Conservation (phyloP, 2,797 vertebrate genomes). For the Oryzias sinensis region DNA sequence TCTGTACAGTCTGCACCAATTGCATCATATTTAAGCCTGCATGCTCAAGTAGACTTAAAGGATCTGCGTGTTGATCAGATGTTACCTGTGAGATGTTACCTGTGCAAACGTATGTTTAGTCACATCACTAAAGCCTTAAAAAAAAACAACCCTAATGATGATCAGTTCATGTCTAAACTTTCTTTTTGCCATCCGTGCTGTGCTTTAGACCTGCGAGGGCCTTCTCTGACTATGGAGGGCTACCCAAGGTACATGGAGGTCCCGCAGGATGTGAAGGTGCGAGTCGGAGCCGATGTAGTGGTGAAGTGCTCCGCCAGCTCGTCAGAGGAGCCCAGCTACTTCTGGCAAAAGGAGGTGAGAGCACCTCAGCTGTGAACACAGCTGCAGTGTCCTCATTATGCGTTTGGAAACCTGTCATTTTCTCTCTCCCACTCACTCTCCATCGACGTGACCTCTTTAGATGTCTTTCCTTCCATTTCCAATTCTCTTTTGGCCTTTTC, state of each 20-base stretch:
- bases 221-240: slow-evolving; percentile 52
- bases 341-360: slow-evolving; percentile 79
- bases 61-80: slow-evolving; percentile 42
- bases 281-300: slow-evolving; percentile 64
- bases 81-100: slow-evolving; percentile 14
- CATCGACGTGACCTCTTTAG: slow-evolving; percentile 30
- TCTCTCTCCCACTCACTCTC: slow-evolving; percentile 14
- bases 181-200: slow-evolving; percentile 1
- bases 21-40: slow-evolving; percentile 43
- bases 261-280: slow-evolving; percentile 63
- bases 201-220: slow-evolving; percentile 67
- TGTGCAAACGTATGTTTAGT: slow-evolving; percentile 25
- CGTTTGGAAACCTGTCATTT: slow-evolving; percentile 31
- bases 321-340: slow-evolving; percentile 69
- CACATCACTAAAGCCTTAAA: slow-evolving; percentile 8
- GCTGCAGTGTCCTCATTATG: slow-evolving; percentile 21
- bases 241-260: slow-evolving; percentile 56
- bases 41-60: slow-evolving; percentile 36
- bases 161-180: slow-evolving; percentile 35
- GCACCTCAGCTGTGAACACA: not conserved
- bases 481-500: slow-evolving; percentile 19
- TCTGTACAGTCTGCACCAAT: slow-evolving; percentile 27
- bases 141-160: not conserved
- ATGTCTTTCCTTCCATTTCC: slow-evolving; percentile 15
- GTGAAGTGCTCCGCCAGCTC: slow-evolving; percentile 72